Percentiles rank a stretch among this genome's conserved stretches.
phyloP scores from a whole-genome alignment of 2,113 vertebrate genomes.

The Delphinus delphis region DNA sequence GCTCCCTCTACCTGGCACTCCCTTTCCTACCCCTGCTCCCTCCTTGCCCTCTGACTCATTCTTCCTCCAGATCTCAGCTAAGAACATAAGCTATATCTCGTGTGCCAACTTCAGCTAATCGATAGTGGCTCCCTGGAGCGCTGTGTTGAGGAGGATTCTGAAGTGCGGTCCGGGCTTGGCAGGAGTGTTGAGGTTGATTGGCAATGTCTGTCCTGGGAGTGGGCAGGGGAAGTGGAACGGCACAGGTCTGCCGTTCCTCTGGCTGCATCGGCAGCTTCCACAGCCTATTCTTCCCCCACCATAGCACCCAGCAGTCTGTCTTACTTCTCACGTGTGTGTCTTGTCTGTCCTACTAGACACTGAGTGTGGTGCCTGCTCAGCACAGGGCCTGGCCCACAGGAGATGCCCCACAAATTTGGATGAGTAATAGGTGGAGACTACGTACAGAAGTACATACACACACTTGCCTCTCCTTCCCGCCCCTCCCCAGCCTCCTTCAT shows the following conservation, averaged over 20 bases:
- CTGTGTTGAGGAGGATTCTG: not conserved
- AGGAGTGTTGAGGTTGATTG: conserved; percentile 37
- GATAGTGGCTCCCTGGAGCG: not conserved
- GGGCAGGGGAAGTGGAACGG: not conserved
- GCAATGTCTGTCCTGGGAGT: conserved; percentile 28
- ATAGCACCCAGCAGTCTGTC: not conserved
- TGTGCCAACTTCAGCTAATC: conserved; percentile 21
- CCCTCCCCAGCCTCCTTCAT: not conserved
- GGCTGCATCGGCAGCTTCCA: not conserved
- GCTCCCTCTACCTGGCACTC: not conserved
- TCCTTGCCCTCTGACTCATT: conserved; percentile 36
- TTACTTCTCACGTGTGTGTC: not conserved
- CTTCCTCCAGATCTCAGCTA: conserved; percentile 39
- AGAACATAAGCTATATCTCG: not conserved
- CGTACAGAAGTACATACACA: not conserved
- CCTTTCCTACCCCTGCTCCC: not conserved
- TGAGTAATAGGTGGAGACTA: not conserved
- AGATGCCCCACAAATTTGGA: not conserved
- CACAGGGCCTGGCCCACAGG: not conserved
- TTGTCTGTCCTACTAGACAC: not conserved
- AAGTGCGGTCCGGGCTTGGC: conserved; percentile 19
- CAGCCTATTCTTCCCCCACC: not conserved
- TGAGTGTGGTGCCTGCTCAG: not conserved
- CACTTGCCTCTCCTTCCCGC: fast-evolving
- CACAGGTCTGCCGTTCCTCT: not conserved